Evolutionary conservation across 1,140 invertebrate species (phyloP), one percentile per base, ranked within the genome.

Genomic region (Gonioctena quinquepunctata): DNA sequence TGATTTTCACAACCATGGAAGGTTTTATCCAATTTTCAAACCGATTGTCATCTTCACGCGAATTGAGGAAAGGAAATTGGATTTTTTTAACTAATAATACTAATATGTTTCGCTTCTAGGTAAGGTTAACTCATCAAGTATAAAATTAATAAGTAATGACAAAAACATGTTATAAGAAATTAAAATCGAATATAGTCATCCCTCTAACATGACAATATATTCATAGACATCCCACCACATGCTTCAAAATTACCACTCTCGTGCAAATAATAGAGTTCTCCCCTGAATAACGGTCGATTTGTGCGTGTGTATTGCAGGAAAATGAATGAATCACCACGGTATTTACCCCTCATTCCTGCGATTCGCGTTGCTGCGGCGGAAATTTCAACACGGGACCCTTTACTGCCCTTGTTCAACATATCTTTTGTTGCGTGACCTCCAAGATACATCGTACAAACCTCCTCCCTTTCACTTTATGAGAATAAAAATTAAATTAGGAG

Each of bases 391-490:
- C 56, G 57, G 26, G 59, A 23, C 70, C 60, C 72, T 70, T 65
- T 66, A 73, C 72, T 73, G 72, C 72, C 71, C 71, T 73, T 70
- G 61, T 73, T 73, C 69, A 73, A 73, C 72, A n/a, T 68, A 67
- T 50, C 66, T 70, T 73, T 68, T 70, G 68, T 73, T 73, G 68
- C 72, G 68, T 73, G 72, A 70, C 72, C 72, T 48, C 27, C 61
- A 21, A 63, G 61, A 66, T 57, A 26, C 26, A 23, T 54, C 25
- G 26, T 49, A 66, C 8, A 66, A 66, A 63, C 59, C 23, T 61
- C 18, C 59, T 61, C 13, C 33, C 33, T 42, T 19, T n/a, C 16
- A 42, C 13, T 56, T 56, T 56, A 56, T 56, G 11, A 23, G 52
- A 56, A 18, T 56, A 56, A 56, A 56, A 42, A 42, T 56, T 56